Evolutionary conservation across 2,888 invertebrate species (phyloP).

Genomic region (Andrena fulva): DNA sequence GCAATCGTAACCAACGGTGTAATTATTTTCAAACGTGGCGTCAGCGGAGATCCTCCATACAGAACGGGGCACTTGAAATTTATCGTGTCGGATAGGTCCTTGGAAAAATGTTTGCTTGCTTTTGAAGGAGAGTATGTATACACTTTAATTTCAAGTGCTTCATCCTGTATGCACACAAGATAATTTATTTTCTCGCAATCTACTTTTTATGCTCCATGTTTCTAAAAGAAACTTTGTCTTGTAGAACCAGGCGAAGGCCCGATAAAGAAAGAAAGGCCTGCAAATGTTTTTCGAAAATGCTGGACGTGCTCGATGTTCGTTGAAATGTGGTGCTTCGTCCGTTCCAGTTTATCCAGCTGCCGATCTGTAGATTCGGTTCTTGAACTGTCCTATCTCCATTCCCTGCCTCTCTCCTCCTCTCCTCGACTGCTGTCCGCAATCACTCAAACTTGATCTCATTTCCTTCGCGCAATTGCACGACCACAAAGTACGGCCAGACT

Average conservation of each 20-base stretch:
- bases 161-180: neutral
- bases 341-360: slow-evolving; percentile 57
- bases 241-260: neutral
- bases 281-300: neutral
- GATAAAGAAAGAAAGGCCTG: neutral
- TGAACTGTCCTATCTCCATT: slow-evolving; percentile 59
- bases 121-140: neutral
- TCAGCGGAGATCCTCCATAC: neutral
- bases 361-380: slow-evolving; percentile 62
- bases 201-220: neutral
- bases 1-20: slow-evolving; percentile 75
- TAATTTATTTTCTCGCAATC: slow-evolving; percentile 7
- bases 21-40: slow-evolving; percentile 48
- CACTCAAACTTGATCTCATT: slow-evolving; percentile 83
- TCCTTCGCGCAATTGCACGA: slow-evolving; percentile 79
- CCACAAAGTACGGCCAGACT: slow-evolving; percentile 39
- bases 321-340: slow-evolving; percentile 35
- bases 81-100: no score
- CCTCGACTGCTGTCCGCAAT: slow-evolving; percentile 70
- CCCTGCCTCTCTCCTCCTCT: slow-evolving; percentile 55
- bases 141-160: neutral
- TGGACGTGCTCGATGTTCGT: slow-evolving; percentile 1
- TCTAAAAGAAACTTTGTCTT: neutral
- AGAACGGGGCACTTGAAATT: neutral
- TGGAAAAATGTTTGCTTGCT: no score